These are phyloP conservation scores for Harlomillsia oculata DNA, from an alignment of 1,140 invertebrate genomes.

Conservation along the genomic window DNA sequence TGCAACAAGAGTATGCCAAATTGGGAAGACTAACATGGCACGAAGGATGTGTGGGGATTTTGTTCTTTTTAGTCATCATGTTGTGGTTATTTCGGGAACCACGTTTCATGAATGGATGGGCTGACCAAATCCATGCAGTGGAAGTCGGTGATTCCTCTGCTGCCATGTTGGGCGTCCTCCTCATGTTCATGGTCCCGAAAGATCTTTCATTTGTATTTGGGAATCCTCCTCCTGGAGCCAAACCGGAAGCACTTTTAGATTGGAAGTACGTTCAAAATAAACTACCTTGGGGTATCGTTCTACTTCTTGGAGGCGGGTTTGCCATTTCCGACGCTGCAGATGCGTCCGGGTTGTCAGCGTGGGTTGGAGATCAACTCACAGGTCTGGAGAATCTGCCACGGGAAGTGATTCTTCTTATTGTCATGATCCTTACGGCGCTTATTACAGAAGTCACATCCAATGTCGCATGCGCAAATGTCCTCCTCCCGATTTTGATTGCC, in stretches of 20 bases:
- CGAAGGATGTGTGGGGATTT: slow-evolving; percentile 59
- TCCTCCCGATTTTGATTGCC: slow-evolving; percentile 62
- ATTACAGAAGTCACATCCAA: slow-evolving; percentile 76
- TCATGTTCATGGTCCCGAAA: slow-evolving; percentile 71
- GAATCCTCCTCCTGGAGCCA: not conserved
- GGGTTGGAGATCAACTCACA: slow-evolving; percentile 53
- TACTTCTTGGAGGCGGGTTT: slow-evolving; percentile 22
- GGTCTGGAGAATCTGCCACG: slow-evolving; percentile 30
- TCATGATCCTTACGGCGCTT: slow-evolving; percentile 44
- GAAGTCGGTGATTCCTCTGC: slow-evolving; percentile 46
- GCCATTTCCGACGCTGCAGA: slow-evolving; percentile 61
- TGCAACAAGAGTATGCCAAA: slow-evolving; percentile 59
- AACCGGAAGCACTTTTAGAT: slow-evolving; percentile 52
- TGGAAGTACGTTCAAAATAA: slow-evolving; percentile 68
- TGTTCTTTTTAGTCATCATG: slow-evolving; percentile 67
- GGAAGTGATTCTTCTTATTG: slow-evolving; percentile 39
- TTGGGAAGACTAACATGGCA: slow-evolving; percentile 72
- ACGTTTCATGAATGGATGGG: slow-evolving; percentile 73
- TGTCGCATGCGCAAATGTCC: slow-evolving; percentile 66
- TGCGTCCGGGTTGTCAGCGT: slow-evolving; percentile 53
- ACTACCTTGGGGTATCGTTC: slow-evolving; percentile 59
- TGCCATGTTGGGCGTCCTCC: slow-evolving; percentile 64
- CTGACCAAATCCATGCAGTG: slow-evolving; percentile 48
- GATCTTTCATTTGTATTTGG: slow-evolving; percentile 43
- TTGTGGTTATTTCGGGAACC: slow-evolving; percentile 84